phyloP scores from a whole-genome alignment of 1,140 invertebrate genomes.

The Dolichoris vasculosae region DNA sequence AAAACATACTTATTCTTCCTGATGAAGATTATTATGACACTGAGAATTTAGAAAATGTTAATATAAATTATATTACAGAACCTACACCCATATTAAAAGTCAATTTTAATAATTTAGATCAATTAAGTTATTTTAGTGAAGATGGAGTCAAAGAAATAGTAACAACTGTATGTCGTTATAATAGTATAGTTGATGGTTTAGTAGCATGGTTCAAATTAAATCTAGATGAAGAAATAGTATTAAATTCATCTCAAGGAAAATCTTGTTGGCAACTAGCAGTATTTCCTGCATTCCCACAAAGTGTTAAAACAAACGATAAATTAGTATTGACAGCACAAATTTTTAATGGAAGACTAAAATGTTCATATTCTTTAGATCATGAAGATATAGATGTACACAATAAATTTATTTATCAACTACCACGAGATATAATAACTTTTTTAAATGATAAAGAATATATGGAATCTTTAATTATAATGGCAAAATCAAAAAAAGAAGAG shows the following conservation, averaged over 20 bases:
- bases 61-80: conserved; percentile 78
- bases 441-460: conserved; percentile 76
- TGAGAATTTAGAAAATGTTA: conserved; percentile 78
- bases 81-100: conserved; percentile 76
- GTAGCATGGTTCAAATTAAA: conserved; percentile 84
- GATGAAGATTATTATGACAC: conserved; percentile 81
- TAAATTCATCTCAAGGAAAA: conserved; percentile 75
- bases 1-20: conserved; percentile 57
- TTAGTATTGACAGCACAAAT: conserved; percentile 63
- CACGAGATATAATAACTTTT: conserved; percentile 74
- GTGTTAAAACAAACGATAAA: conserved; percentile 54
- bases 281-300: conserved; percentile 74
- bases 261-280: conserved; percentile 87
- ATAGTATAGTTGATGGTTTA: conserved; percentile 79
- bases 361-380: conserved; percentile 61
- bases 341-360: conserved; percentile 69
- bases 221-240: conserved; percentile 79
- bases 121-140: conserved; percentile 71
- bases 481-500: conserved; percentile 54
- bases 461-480: conserved; percentile 56
- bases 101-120: conserved; percentile 79
- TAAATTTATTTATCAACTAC: conserved; percentile 60
- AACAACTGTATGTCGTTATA: conserved; percentile 65
- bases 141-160: conserved; percentile 68
- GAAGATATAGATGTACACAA: conserved; percentile 46